phyloP scores from a whole-genome alignment of 1,140 invertebrate species.

The Adelges cooleyi region DNA sequence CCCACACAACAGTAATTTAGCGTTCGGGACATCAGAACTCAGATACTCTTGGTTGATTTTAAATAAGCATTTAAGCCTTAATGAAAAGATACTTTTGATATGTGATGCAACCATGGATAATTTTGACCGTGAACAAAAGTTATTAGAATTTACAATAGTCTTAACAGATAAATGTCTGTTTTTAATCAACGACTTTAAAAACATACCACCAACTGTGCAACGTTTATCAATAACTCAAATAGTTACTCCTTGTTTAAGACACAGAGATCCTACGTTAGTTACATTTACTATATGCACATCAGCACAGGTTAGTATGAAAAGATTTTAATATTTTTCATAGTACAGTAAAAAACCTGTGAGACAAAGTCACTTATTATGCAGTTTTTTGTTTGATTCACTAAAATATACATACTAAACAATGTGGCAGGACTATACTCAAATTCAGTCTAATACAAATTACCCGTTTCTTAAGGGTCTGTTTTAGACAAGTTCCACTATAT shows the following conservation, averaged over 20 bases:
- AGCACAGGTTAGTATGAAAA: background rate
- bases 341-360: background rate
- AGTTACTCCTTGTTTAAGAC: slow-evolving; percentile 2
- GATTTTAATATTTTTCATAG: background rate
- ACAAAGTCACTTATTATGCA: no score
- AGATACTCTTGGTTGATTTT: slow-evolving; percentile 23
- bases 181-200: slow-evolving; percentile 18
- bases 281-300: slow-evolving; percentile 15
- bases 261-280: slow-evolving; percentile 8
- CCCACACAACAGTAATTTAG: background rate
- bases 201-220: background rate
- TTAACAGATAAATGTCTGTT: slow-evolving; percentile 16
- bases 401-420: no score
- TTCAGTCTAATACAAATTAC: no score
- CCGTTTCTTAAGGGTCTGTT: no score
- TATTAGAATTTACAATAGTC: slow-evolving; percentile 1
- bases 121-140: background rate
- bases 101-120: slow-evolving; percentile 16
- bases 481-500: no score
- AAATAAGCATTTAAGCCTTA: background rate
- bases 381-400: no score
- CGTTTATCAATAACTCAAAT: slow-evolving; percentile 20
- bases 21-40: slow-evolving; percentile 5
- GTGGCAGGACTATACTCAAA: no score
- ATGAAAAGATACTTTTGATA: background rate